phyloP scores from a whole-genome alignment of 2,888 invertebrate genomes.

The Gymnocheta viridis region DNA sequence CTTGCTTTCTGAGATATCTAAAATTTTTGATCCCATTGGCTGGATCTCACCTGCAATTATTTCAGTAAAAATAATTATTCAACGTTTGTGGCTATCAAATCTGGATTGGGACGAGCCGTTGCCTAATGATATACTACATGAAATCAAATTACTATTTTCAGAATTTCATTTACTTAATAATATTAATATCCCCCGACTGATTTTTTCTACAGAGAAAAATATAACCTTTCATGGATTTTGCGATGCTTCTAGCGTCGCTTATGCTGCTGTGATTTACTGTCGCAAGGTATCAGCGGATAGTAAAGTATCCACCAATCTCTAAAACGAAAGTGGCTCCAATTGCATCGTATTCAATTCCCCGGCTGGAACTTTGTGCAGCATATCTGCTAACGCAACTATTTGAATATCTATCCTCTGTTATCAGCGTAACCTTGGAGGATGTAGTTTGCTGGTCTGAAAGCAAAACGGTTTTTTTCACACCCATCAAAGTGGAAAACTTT shows the following conservation, averaged over 20 bases:
- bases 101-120: conserved; percentile 6
- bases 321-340: conserved; percentile 41
- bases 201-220: conserved; percentile 19
- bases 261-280: conserved; percentile 44
- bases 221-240: conserved; percentile 30
- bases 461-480: conserved; percentile 37
- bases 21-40: conserved; percentile 45
- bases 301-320: not conserved
- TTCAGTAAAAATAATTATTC: conserved; percentile 32
- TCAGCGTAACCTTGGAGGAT: not conserved
- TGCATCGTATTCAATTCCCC: conserved; percentile 3
- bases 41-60: conserved; percentile 34
- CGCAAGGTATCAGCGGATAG: conserved; percentile 27
- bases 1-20: conserved; percentile 37
- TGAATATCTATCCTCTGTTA: conserved; percentile 18
- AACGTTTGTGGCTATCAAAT: conserved; percentile 6
- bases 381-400: not conserved
- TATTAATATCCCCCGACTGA: conserved; percentile 33
- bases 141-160: conserved; percentile 14
- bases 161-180: conserved; percentile 45
- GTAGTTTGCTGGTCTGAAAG: conserved; percentile 35
- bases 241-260: conserved; percentile 14
- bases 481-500: conserved; percentile 46
- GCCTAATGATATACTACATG: not conserved
- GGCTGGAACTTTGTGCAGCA: conserved; percentile 38